Base-by-base conservation (phyloP, 2,888 invertebrate species). In the Papilio protenor region DNA sequence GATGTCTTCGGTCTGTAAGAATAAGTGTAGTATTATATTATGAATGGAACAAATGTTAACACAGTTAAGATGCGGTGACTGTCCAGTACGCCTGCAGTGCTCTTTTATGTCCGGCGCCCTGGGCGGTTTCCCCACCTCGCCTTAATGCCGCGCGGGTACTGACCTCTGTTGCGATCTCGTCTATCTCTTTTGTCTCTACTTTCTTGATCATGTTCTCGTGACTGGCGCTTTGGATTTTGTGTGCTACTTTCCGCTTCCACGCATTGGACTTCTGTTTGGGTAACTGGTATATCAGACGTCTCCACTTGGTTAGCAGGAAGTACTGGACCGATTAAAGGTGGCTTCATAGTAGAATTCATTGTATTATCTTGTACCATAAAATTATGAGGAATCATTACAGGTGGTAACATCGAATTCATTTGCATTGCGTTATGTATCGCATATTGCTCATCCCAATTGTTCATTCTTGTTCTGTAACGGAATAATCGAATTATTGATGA, bases 261-360 rank as follows among this genome's bases (percentile, higher is more conserved):
- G 11, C 69, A 73, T 57, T 78, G 75, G 27, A 75, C 33, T 23
- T 78, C 78, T 40, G 71, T 16, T 18, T 75, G 57, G 0, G 8
- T 16, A 8, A 27, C 21, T n/a, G 52, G 47, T 3, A 47, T 16
- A 16, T 73, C 40, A 5, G 55, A 8, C 18, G 40, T 61, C 23
- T 61, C 75, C 14, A 18, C 75, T 45, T 59, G 76, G 10, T 76
- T 47, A 61, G 84, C 86, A 8, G 84, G 83, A 8, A 80, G 70
- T 2, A 84, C 79, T 1, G 85, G 83, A 0, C 84, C 85, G 5
- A 84, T 84, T 59, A 57, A 57, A 47, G 79, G 18, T n/a, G 81
- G 79, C 52, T 83, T 79, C 66, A 81, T 78, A 21, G 76, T 77
- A 6, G 77, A 52, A 23, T 79, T 66, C 74, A 81, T 75, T 23